Evolutionary conservation across 2,113 vertebrate genomes (phyloP).

Genomic region (Salvelinus fontinalis): DNA sequence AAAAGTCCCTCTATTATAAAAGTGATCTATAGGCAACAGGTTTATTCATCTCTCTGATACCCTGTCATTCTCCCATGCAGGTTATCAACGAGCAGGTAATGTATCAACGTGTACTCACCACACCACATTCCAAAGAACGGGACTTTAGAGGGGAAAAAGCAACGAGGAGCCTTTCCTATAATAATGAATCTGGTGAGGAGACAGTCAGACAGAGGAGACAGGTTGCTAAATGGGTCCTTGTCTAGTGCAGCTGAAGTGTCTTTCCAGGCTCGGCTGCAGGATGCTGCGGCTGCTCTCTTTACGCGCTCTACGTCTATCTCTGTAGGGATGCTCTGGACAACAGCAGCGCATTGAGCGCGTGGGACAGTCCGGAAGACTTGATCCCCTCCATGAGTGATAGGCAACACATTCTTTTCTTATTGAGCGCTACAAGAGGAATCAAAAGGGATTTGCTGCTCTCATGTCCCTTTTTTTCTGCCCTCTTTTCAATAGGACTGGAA

Average conservation of each 20-base stretch:
- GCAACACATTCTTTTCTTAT: slow-evolving; percentile 89
- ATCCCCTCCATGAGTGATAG: slow-evolving; percentile 83
- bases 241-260: slow-evolving; percentile 43
- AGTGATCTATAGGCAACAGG: no score
- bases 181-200: slow-evolving; percentile 49
- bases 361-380: slow-evolving; percentile 79
- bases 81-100: slow-evolving; percentile 1
- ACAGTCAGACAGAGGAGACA: slow-evolving; percentile 35
- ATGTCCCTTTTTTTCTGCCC: slow-evolving; percentile 76
- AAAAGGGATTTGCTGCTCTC: slow-evolving; percentile 86
- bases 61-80: background rate
- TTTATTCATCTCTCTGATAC: background rate
- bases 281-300: slow-evolving; percentile 59
- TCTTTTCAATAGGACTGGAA: slow-evolving; percentile 78
- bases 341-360: slow-evolving; percentile 72
- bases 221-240: slow-evolving; percentile 49
- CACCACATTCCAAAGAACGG: slow-evolving; percentile 51
- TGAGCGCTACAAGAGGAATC: slow-evolving; percentile 85
- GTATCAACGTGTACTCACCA: slow-evolving; percentile 57
- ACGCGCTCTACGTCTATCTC: slow-evolving; percentile 65
- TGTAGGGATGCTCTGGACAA: slow-evolving; percentile 60
- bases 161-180: slow-evolving; percentile 22
- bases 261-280: slow-evolving; percentile 24
- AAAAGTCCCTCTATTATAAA: background rate
- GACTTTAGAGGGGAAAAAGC: slow-evolving; percentile 24